Percentiles rank a stretch among this genome's conserved stretches.
phyloP scores from a whole-genome alignment of 2,113 vertebrate species.

The Tonatia bakeri region DNA sequence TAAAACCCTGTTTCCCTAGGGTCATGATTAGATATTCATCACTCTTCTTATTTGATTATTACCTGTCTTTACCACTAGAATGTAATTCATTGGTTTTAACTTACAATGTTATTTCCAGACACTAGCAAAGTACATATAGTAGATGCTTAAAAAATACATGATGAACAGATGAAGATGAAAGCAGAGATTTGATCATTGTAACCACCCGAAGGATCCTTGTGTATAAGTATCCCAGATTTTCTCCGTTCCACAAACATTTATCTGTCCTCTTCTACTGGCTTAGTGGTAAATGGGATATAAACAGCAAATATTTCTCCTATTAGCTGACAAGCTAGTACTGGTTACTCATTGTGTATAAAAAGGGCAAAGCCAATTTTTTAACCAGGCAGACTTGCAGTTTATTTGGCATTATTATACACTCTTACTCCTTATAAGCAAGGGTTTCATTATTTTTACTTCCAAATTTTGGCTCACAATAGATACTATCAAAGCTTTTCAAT shows the following conservation, averaged over 20 bases:
- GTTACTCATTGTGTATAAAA: not conserved
- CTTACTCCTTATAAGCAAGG: not conserved
- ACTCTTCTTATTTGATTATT: not conserved
- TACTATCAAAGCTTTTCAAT: not conserved
- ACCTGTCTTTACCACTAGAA: not conserved
- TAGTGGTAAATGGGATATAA: not conserved
- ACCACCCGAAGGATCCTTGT: not conserved
- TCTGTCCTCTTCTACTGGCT: not conserved
- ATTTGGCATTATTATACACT: not conserved
- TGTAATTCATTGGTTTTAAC: not conserved
- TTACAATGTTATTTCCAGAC: not conserved
- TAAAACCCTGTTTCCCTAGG: not conserved
- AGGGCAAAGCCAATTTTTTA: not conserved
- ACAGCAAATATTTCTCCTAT: not conserved
- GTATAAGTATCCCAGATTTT: not conserved
- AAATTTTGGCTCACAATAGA: not conserved
- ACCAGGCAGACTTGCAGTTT: not conserved
- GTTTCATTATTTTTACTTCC: constrained; percentile 31
- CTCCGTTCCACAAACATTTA: not conserved
- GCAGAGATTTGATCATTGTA: not conserved
- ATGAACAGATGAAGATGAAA: not conserved
- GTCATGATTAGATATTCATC: not conserved
- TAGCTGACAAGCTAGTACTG: not conserved
- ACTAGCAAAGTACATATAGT: not conserved
- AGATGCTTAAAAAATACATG: not conserved